These are phyloP conservation scores for Stenichneumon culpator DNA, from an alignment of 2,888 invertebrate species.

Conservation along the genomic window DNA sequence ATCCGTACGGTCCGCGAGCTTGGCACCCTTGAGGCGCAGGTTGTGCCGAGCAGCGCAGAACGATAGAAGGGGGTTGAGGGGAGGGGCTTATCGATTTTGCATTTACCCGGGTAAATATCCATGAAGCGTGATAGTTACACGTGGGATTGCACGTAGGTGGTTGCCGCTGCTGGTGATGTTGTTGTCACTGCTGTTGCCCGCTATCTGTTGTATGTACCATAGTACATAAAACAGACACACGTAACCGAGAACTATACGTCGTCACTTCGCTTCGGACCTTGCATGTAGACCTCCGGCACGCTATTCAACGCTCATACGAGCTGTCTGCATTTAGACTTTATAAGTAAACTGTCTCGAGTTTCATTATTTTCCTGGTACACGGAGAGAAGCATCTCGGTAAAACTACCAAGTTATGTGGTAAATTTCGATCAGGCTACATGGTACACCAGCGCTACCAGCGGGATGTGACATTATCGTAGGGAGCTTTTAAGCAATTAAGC, in stretches of 20 bases:
- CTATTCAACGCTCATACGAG: slow-evolving; percentile 72
- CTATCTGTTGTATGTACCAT: not conserved
- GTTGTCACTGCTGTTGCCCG: slow-evolving; percentile 25
- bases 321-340: slow-evolving; percentile 60
- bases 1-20: slow-evolving; percentile 69
- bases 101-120: slow-evolving; percentile 82
- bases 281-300: slow-evolving; percentile 62
- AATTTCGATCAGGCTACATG: too few relatives aligned
- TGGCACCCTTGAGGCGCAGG: slow-evolving; percentile 52
- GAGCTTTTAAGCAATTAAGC: not conserved
- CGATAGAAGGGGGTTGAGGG: slow-evolving; percentile 63
- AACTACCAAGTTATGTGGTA: too few relatives aligned
- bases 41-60: slow-evolving; percentile 33
- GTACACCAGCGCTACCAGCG: too few relatives aligned
- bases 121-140: slow-evolving; percentile 83
- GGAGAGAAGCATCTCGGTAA: too few relatives aligned
- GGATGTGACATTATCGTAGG: too few relatives aligned
- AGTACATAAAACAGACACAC: not conserved
- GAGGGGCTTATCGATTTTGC: slow-evolving; percentile 82
- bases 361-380: not conserved
- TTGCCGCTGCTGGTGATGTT: slow-evolving; percentile 41
- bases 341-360: slow-evolving; percentile 48
- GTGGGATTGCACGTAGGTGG: slow-evolving; percentile 78
- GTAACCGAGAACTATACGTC: slow-evolving; percentile 15
- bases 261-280: slow-evolving; percentile 56